phyloP scores from a whole-genome alignment of 2,888 invertebrate species.

The Drosophila neonasuta region DNA sequence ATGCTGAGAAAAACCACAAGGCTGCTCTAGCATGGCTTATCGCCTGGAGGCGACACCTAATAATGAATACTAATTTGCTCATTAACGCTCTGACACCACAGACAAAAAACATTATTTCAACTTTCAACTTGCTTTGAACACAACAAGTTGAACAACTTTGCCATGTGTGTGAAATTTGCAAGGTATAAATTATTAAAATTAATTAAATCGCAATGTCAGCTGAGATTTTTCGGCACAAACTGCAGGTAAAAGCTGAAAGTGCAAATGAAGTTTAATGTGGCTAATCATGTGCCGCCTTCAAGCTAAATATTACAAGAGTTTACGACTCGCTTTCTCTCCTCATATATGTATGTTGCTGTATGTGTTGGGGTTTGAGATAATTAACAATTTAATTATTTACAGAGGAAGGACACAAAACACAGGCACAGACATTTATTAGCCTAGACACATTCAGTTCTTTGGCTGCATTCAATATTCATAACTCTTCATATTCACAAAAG shows the following conservation, averaged over 20 bases:
- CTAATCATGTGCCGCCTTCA: slow-evolving; percentile 53
- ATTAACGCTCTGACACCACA: slow-evolving; percentile 64
- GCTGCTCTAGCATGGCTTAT: slow-evolving; percentile 20
- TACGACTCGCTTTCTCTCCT: slow-evolving; percentile 29
- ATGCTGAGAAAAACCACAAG: slow-evolving; percentile 37
- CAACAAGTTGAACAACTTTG: slow-evolving; percentile 7
- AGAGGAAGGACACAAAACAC: slow-evolving; percentile 31
- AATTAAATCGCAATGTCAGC: slow-evolving; percentile 75
- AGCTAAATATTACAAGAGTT: slow-evolving; percentile 41
- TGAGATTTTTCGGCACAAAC: slow-evolving; percentile 25
- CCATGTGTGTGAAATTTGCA: slow-evolving; percentile 43
- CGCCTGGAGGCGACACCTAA: slow-evolving; percentile 59
- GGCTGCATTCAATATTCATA: slow-evolving; percentile 69
- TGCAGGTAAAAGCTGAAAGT: slow-evolving; percentile 21
- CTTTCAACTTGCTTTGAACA: slow-evolving; percentile 48
- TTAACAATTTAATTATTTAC: slow-evolving; percentile 79
- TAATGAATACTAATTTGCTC: slow-evolving; percentile 78
- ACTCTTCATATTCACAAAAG: slow-evolving; percentile 54
- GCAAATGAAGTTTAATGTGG: slow-evolving; percentile 64
- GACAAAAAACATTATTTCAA: slow-evolving; percentile 53
- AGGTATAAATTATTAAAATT: slow-evolving; percentile 80
- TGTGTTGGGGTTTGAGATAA: slow-evolving; percentile 63
- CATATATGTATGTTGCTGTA: not conserved
- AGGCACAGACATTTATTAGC: slow-evolving; percentile 57
- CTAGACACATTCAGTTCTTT: slow-evolving; percentile 47